These are phyloP conservation scores for Nomada flava DNA, from an alignment of 2,888 invertebrate species.

Conservation along the genomic window DNA sequence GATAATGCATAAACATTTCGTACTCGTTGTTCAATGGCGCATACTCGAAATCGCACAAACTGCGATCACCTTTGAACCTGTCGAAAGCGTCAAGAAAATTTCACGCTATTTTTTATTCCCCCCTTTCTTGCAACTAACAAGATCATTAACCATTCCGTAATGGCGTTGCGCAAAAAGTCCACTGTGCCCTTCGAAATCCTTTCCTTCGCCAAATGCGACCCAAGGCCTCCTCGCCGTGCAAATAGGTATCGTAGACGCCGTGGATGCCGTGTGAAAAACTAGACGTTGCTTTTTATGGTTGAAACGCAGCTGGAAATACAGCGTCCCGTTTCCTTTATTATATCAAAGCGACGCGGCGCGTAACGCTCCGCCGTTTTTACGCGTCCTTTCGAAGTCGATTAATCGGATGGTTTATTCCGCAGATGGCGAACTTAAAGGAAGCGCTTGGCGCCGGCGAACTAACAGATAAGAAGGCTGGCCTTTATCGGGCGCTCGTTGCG, in stretches of 20 bases:
- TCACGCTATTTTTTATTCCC: too few relatives aligned
- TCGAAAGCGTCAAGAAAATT: too few relatives aligned
- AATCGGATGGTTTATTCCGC: conserved; percentile 18
- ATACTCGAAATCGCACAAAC: too few relatives aligned
- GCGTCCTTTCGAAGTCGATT: background rate
- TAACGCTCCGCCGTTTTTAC: background rate
- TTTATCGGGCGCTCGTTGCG: conserved; percentile 93
- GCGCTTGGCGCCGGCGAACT: conserved; percentile 90
- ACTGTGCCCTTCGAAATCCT: conserved; percentile 38
- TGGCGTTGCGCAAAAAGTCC: conserved; percentile 27
- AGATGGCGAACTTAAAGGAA: conserved; percentile 86
- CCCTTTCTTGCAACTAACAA: conserved; percentile 38
- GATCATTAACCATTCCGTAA: conserved; percentile 33
- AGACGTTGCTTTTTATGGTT: conserved; percentile 36
- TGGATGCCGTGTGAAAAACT: conserved; percentile 24
- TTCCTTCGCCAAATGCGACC: conserved; percentile 35
- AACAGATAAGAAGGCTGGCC: conserved; percentile 87
- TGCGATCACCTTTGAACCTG: too few relatives aligned
- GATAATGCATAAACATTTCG: too few relatives aligned
- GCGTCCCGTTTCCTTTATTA: conserved; percentile 27
- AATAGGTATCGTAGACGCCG: conserved; percentile 13
- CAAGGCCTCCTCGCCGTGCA: conserved; percentile 41
- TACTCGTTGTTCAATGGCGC: too few relatives aligned
- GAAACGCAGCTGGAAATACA: background rate
- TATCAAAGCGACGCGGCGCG: background rate